Conservation (phyloP, 1,140 invertebrate genomes). For the Drosophila ambigua region DNA sequence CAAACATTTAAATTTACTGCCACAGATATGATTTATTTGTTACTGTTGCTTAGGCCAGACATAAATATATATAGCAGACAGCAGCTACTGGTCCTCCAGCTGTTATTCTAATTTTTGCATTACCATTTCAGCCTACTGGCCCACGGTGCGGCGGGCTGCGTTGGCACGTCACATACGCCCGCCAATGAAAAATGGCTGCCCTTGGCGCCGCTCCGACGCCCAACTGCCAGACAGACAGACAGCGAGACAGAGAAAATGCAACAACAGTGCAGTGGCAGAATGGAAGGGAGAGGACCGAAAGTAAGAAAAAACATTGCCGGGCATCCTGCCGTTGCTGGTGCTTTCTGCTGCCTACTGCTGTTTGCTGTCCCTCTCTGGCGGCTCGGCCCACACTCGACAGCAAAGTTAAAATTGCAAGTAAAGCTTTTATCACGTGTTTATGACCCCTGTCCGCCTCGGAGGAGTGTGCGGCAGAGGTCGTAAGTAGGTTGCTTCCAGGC, state of each 20-base stretch:
- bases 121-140: no score
- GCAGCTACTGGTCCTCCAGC: no score
- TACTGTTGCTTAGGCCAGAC: no score
- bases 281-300: constrained; percentile 15
- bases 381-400: constrained; percentile 41
- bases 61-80: no score
- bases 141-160: constrained; percentile 13
- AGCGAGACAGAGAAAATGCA: constrained; percentile 35
- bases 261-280: neutral
- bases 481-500: constrained; percentile 69
- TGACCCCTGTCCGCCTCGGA: constrained; percentile 19
- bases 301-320: constrained; percentile 9
- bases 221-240: constrained; percentile 30
- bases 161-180: constrained; percentile 55
- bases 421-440: constrained; percentile 80
- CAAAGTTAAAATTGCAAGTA: constrained; percentile 77
- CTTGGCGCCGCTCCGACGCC: constrained; percentile 53
- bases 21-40: no score
- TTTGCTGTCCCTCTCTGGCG: constrained; percentile 27
- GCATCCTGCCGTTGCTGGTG: constrained; percentile 17
- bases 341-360: neutral
- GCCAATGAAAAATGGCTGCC: constrained; percentile 60
- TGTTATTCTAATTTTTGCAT: no score
- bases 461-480: constrained; percentile 14
- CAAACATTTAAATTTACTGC: no score